A percentile compares a stretch with the other conserved stretches of the same genome.
phyloP scores from a whole-genome alignment of 2,113 vertebrate genomes.

The Synodontis membranacea region DNA sequence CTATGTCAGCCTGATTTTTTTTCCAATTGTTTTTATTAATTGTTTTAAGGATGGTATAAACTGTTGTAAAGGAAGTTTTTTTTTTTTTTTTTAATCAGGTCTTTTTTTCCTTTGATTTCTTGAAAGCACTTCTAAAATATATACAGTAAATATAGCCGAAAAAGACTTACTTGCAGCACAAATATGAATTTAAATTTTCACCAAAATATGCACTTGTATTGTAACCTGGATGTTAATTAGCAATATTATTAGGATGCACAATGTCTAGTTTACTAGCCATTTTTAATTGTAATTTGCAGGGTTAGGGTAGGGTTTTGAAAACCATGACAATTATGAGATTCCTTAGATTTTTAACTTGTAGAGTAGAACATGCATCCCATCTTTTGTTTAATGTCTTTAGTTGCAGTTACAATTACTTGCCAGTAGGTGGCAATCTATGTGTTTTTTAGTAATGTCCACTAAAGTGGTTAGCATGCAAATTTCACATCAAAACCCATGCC shows the following conservation, averaged over 20 bases:
- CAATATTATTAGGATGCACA: background rate
- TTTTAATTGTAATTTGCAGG: background rate
- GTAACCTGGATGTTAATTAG: background rate
- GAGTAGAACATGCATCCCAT: too few relatives aligned
- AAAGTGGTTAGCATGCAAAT: background rate
- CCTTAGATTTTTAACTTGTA: too few relatives aligned
- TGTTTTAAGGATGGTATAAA: too few relatives aligned
- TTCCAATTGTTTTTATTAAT: background rate
- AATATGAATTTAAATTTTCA: background rate
- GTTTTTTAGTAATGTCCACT: background rate
- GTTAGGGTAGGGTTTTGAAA: background rate
- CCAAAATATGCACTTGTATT: background rate
- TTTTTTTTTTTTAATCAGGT: background rate
- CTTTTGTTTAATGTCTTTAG: background rate
- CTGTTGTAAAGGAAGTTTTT: background rate
- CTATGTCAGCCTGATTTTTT: background rate
- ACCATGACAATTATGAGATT: background rate
- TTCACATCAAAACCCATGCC: background rate
- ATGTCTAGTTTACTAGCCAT: too few relatives aligned
- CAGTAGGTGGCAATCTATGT: background rate
- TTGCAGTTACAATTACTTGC: background rate
- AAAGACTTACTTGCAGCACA: background rate
- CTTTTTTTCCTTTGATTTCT: background rate
- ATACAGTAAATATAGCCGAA: background rate
- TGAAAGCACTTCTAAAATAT: background rate